Evolutionary conservation across 2,888 invertebrate species (phyloP).

Genomic region (Galerucella calmariensis): DNA sequence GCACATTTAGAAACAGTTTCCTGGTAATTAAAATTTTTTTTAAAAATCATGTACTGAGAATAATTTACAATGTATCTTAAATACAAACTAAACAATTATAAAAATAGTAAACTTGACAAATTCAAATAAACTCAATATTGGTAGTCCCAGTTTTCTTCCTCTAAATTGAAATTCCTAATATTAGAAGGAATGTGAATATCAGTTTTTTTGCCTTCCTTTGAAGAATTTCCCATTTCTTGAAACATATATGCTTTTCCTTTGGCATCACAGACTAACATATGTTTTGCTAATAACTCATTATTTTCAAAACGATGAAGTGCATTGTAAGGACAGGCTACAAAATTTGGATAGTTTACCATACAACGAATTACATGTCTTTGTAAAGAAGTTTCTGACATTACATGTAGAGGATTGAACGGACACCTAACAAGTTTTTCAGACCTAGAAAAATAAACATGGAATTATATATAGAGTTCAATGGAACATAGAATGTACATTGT

Average conservation of each 20-base stretch:
- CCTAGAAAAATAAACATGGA: constrained; percentile 23
- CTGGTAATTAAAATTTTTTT: too few species aligned
- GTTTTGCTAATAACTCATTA: constrained; percentile 52
- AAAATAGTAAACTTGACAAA: background rate
- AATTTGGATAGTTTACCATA: constrained; percentile 58
- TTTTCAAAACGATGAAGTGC: constrained; percentile 57
- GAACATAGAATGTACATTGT: too few species aligned
- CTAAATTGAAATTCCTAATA: constrained; percentile 48
- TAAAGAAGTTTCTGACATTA: constrained; percentile 52
- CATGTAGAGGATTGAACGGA: constrained; percentile 59
- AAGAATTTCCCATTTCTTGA: constrained; percentile 29
- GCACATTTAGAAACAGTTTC: too few species aligned
- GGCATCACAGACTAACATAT: constrained; percentile 54
- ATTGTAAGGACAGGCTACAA: constrained; percentile 59
- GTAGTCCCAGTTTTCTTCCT: constrained; percentile 54
- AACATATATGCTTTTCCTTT: constrained; percentile 33
- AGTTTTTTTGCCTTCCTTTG: constrained; percentile 19
- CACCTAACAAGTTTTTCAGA: constrained; percentile 50
- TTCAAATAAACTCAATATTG: constrained; percentile 34
- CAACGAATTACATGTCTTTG: constrained; percentile 61
- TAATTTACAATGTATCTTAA: too few species aligned
- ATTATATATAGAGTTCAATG: background rate
- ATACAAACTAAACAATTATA: background rate
- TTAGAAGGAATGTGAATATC: constrained; percentile 44
- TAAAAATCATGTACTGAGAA: too few species aligned